Conservation (phyloP, 2,113 vertebrate genomes). For the Gymnobelideus leadbeateri region DNA sequence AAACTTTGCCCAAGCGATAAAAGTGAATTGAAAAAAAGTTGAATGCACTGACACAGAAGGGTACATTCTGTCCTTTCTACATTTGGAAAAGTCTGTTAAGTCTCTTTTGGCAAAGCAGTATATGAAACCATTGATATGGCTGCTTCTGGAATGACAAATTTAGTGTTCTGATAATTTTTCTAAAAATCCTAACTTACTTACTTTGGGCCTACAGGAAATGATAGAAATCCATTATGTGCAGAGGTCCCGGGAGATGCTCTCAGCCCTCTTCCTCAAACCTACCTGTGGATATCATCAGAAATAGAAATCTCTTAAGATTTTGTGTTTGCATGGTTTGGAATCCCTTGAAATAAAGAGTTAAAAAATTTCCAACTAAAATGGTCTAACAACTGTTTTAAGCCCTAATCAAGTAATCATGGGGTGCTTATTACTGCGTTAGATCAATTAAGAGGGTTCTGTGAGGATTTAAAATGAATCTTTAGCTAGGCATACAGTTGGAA, state of each 20-base stretch:
- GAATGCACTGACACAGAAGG: not conserved
- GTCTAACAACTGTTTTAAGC: slow-evolving; percentile 66
- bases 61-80: slow-evolving; percentile 39
- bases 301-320: slow-evolving; percentile 32
- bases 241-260: slow-evolving; percentile 9
- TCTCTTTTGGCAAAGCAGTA: slow-evolving; percentile 30
- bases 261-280: slow-evolving; percentile 2
- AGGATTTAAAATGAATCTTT: slow-evolving; percentile 60
- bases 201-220: slow-evolving; percentile 27
- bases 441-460: slow-evolving; percentile 64
- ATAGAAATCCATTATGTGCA: not conserved
- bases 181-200: not conserved
- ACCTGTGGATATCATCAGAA: slow-evolving; percentile 9
- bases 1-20: not conserved
- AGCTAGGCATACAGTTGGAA: slow-evolving; percentile 30
- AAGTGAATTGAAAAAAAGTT: not conserved
- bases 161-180: slow-evolving; percentile 52
- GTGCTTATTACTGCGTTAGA: slow-evolving; percentile 61
- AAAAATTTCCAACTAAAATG: slow-evolving; percentile 61
- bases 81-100: slow-evolving; percentile 25
- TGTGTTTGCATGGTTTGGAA: slow-evolving; percentile 32
- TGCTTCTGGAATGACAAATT: slow-evolving; percentile 53
- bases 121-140: slow-evolving; percentile 29
- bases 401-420: slow-evolving; percentile 32
- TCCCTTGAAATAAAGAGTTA: slow-evolving; percentile 62